Percentiles rank a stretch among this genome's conserved stretches.
These are phyloP conservation scores for Lasioglossum pauxillum DNA, from an alignment of 2,888 invertebrate genomes.

Conservation along the genomic window DNA sequence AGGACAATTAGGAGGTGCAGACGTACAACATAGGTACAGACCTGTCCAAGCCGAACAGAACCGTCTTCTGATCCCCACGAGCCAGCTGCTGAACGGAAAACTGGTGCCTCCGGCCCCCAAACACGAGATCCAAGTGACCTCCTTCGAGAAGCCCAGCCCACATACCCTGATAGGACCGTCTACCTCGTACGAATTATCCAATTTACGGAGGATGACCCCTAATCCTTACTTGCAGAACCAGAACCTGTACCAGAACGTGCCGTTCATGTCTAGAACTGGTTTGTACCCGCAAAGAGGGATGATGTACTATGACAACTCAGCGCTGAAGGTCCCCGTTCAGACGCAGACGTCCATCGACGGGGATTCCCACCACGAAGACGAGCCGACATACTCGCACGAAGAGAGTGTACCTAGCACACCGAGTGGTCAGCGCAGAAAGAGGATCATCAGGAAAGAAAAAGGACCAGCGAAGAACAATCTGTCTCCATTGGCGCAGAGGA, in stretches of 20 bases:
- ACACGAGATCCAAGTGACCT: constrained; percentile 80
- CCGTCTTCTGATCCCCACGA: constrained; percentile 68
- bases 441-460: constrained; percentile 63
- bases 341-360: constrained; percentile 78
- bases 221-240: constrained; percentile 64
- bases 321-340: constrained; percentile 76
- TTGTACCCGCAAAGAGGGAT: constrained; percentile 46
- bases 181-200: constrained; percentile 72
- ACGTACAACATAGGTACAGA: constrained; percentile 13
- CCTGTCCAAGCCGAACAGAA: constrained; percentile 55
- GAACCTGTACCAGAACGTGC: constrained; percentile 75
- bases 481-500: constrained; percentile 66
- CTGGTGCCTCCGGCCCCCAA: constrained; percentile 26
- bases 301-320: constrained; percentile 60
- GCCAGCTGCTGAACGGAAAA: constrained; percentile 45
- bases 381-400: constrained; percentile 32
- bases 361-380: constrained; percentile 67
- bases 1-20: not conserved
- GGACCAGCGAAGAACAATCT: constrained; percentile 38
- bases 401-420: constrained; percentile 64
- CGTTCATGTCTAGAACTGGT: constrained; percentile 67
- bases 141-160: constrained; percentile 82
- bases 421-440: constrained; percentile 53
- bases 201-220: constrained; percentile 66
- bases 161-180: constrained; percentile 76